Evolutionary conservation across 2,888 invertebrate genomes (phyloP).

Genomic region (Zygogramma bicolorata): DNA sequence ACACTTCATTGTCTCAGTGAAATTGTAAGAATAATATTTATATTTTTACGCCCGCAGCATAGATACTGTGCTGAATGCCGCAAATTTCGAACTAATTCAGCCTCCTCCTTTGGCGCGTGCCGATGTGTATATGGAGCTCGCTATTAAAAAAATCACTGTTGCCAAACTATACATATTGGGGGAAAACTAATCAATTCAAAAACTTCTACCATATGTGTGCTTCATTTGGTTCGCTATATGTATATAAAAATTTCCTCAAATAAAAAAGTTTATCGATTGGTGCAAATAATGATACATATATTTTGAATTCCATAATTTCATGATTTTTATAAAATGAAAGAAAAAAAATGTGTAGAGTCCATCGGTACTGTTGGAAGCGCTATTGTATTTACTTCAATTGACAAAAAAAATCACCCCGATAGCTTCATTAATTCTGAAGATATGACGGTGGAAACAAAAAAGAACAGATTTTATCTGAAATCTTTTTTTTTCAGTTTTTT

Average conservation of each 20-base stretch:
- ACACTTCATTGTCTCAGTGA: neutral
- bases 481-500: neutral
- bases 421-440: neutral
- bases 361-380: neutral
- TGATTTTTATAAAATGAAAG: neutral
- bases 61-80: neutral
- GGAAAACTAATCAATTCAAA: neutral
- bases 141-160: conserved; percentile 4
- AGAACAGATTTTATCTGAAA: neutral
- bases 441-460: conserved; percentile 7
- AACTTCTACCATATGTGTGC: neutral
- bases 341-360: neutral
- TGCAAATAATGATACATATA: neutral
- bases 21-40: neutral
- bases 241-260: neutral
- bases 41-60: neutral
- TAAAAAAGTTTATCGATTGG: conserved; percentile 1
- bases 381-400: neutral
- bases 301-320: neutral
- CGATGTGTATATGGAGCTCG: no score
- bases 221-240: neutral
- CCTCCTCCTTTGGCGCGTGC: neutral
- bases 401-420: neutral
- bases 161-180: neutral
- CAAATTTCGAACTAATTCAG: neutral